A percentile compares a stretch with the other conserved stretches of the same genome.
Evolutionary conservation across 2,113 vertebrate species (phyloP).

Genomic region (Tachuris rubrigastra): DNA sequence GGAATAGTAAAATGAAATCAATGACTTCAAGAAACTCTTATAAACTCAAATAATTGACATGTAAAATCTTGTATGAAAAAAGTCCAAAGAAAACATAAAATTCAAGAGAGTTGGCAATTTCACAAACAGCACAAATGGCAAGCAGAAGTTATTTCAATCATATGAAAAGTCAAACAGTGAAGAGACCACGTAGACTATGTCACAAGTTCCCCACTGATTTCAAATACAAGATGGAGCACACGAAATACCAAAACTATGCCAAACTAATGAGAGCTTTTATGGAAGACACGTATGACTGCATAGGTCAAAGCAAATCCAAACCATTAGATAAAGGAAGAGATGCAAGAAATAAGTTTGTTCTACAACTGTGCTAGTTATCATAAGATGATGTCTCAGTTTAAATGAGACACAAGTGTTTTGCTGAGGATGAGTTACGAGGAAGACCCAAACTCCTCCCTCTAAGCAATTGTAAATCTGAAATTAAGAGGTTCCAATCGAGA

Average conservation of each 20-base stretch:
- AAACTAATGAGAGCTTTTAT: neutral
- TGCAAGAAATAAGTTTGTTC: neutral
- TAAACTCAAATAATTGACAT: neutral
- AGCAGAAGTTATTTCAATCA: neutral
- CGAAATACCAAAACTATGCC: neutral
- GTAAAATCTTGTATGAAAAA: neutral
- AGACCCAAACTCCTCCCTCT: too few species aligned
- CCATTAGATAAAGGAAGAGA: neutral
- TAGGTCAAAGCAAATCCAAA: neutral
- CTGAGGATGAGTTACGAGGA: too few species aligned
- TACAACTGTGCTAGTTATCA: neutral
- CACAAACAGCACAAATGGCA: neutral
- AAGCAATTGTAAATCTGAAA: too few species aligned
- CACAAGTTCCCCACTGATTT: neutral
- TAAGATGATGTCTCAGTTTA: too few species aligned
- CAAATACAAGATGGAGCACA: neutral
- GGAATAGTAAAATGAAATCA: neutral
- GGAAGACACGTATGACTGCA: neutral
- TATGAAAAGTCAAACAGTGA: neutral
- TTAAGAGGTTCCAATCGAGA: too few species aligned
- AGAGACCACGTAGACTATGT: neutral
- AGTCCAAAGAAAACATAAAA: neutral
- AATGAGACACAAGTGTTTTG: too few species aligned
- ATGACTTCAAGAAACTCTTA: neutral
- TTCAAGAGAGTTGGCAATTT: neutral